A percentile compares a stretch with the other conserved stretches of the same genome.
phyloP scores from a whole-genome alignment of 1,140 invertebrate genomes.

The Nasonia longicornis region DNA sequence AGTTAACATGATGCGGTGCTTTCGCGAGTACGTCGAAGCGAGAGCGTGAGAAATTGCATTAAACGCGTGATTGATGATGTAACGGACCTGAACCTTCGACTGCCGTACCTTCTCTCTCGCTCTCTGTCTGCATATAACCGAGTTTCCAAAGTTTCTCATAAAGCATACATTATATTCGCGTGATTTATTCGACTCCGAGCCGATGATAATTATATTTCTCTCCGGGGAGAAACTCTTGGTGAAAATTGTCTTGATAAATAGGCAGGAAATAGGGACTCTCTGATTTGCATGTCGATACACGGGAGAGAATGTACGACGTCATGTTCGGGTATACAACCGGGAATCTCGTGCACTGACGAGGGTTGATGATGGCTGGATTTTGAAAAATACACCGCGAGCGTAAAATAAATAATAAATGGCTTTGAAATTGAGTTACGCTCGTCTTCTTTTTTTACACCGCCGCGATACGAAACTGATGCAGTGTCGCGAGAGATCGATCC shows the following conservation, averaged over 20 bases:
- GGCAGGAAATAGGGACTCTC: not conserved
- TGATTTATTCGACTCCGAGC: constrained; percentile 3
- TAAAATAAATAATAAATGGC: not conserved
- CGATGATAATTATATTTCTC: not conserved
- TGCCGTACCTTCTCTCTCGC: not conserved
- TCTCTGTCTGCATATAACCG: not conserved
- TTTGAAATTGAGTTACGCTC: not conserved
- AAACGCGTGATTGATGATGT: constrained; percentile 31
- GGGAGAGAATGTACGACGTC: not conserved
- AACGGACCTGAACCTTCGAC: constrained; percentile 18
- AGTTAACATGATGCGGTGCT: constrained; percentile 36
- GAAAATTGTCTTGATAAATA: too few relatives aligned
- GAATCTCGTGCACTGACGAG: not conserved
- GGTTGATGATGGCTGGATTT: too few relatives aligned
- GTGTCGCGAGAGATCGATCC: too few relatives aligned
- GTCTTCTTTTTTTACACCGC: not conserved
- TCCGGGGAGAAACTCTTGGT: too few relatives aligned
- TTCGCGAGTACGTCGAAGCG: constrained; percentile 10
- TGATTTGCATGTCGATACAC: not conserved
- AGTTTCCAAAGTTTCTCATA: constrained; percentile 3
- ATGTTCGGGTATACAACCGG: not conserved
- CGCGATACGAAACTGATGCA: not conserved
- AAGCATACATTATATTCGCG: not conserved
- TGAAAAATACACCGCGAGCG: too few relatives aligned
- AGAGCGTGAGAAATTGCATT: constrained; percentile 37